These are phyloP conservation scores for Synodontis membranacea DNA, from an alignment of 2,113 vertebrate genomes.

Conservation along the genomic window DNA sequence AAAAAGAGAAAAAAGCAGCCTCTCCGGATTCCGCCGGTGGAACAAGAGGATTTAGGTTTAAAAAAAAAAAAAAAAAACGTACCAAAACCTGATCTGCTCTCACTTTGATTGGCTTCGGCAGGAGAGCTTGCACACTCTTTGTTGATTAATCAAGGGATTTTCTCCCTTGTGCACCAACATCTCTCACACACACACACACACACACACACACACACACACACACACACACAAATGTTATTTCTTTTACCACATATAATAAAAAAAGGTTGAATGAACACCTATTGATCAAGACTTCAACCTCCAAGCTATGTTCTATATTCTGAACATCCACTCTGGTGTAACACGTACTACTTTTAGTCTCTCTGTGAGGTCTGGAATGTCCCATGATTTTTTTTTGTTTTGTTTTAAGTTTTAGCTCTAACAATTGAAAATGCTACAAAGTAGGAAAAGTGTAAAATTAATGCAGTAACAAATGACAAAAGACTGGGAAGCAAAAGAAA, in stretches of 20 bases:
- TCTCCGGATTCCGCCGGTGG: constrained; percentile 81
- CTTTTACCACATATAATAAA: constrained; percentile 8
- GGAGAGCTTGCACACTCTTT: constrained; percentile 72
- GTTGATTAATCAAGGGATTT: constrained; percentile 79
- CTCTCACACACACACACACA: constrained; percentile 28
- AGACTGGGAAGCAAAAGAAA: background rate
- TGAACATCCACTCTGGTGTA: background rate
- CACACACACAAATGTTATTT: constrained; percentile 3
- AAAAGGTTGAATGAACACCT: background rate
- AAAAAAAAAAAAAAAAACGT: constrained; percentile 36
- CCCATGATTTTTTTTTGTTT: background rate
- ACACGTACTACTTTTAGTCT: no score
- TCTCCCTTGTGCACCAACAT: constrained; percentile 63
- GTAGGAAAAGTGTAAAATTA: constrained; percentile 9
- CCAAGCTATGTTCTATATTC: background rate
- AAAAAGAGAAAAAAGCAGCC: constrained; percentile 78
- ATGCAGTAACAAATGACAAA: constrained; percentile 14
- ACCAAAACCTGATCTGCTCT: constrained; percentile 65
- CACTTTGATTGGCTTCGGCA: constrained; percentile 75
- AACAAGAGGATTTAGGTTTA: constrained; percentile 77
- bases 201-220: constrained; percentile 31
- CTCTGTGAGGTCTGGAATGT: constrained; percentile 11
- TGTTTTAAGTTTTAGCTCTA: background rate
- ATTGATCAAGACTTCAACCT: background rate
- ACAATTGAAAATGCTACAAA: background rate